Base-by-base conservation (phyloP, 2,888 invertebrate genomes). In the Athalia circularis region DNA sequence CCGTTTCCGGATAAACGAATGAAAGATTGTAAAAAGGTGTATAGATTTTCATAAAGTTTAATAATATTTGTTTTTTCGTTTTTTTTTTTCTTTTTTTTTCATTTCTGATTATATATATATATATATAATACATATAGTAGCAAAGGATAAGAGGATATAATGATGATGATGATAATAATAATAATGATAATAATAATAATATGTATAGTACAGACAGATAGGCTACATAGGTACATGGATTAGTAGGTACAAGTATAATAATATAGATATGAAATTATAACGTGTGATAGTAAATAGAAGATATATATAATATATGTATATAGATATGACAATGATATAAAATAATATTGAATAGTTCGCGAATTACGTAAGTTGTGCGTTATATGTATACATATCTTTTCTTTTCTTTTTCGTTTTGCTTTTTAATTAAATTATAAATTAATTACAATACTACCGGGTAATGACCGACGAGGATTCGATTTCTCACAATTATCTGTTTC, bases 211-310 rank as follows among this genome's bases (percentile, higher is more conserved):
- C 83, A 88, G 86, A 87, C 85, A 87, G 84, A 86, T 83, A 86
- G 84, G 80, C 85, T 86, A 87, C 84, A 85, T 84, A 86, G 86
- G 85, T 87, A 87, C 87, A 86, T 84, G 84, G 83, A 85, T 86
- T 83, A 83, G 80, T 82, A 85, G 82, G 79, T 85, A 84, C 83
- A 84, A 82, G 81, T 80, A 78, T 81, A 29, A 68, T 54, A 68
- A 75, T 75, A 79, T 81, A 80, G 79, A 80, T 80, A 81, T 74
- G 81, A 81, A 83, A 82, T 81, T 75, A 81, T 80, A 79, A 80
- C 79, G 79, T n/a, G n/a, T 79, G 77, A 80, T 80, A 80, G 79
- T 78, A 77, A 80, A 79, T 78, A 79, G 77, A 75, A 50, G 52
- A 79, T 47, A 54, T 52, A 80, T 59, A 76, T 78, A 77, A 68